A percentile compares a stretch with the other conserved stretches of the same genome.
Evolutionary conservation across 2,888 invertebrate species (phyloP).

Genomic region (Drosophila pseudotalamancana): DNA sequence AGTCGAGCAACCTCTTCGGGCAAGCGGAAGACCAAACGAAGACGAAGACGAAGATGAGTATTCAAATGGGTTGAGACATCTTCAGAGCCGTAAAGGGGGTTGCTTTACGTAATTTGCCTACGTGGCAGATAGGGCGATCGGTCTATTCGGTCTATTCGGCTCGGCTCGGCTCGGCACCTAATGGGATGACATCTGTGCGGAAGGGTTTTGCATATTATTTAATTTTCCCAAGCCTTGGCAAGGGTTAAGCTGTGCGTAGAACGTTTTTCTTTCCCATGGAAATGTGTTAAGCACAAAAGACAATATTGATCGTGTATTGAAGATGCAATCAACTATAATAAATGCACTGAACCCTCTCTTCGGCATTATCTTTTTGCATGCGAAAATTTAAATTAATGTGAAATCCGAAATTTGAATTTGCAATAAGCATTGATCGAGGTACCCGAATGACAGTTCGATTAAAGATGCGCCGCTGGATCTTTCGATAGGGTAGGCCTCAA

Average conservation of each 20-base stretch:
- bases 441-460: slow-evolving; percentile 30
- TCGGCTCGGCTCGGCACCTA: slow-evolving; percentile 45
- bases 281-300: slow-evolving; percentile 79
- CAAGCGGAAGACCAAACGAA: slow-evolving; percentile 55
- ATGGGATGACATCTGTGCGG: slow-evolving; percentile 75
- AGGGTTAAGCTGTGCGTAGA: slow-evolving; percentile 52
- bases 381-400: slow-evolving; percentile 80
- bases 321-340: slow-evolving; percentile 82
- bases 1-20: slow-evolving; percentile 59
- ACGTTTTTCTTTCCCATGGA: slow-evolving; percentile 82
- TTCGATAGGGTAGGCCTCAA: slow-evolving; percentile 6
- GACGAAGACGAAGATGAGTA: slow-evolving; percentile 80
- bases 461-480: not conserved
- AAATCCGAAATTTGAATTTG: slow-evolving; percentile 57
- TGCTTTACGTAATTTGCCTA: slow-evolving; percentile 78
- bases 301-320: slow-evolving; percentile 79
- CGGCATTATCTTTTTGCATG: slow-evolving; percentile 71
- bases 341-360: slow-evolving; percentile 62
- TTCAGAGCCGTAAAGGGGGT: slow-evolving; percentile 59
- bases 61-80: slow-evolving; percentile 80
- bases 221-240: slow-evolving; percentile 74
- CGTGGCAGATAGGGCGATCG: slow-evolving; percentile 53
- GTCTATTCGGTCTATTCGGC: not conserved
- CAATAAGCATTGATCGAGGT: slow-evolving; percentile 50
- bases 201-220: slow-evolving; percentile 76